These are phyloP conservation scores for Abscondita cerata DNA, from an alignment of 2,888 invertebrate genomes.

Conservation along the genomic window DNA sequence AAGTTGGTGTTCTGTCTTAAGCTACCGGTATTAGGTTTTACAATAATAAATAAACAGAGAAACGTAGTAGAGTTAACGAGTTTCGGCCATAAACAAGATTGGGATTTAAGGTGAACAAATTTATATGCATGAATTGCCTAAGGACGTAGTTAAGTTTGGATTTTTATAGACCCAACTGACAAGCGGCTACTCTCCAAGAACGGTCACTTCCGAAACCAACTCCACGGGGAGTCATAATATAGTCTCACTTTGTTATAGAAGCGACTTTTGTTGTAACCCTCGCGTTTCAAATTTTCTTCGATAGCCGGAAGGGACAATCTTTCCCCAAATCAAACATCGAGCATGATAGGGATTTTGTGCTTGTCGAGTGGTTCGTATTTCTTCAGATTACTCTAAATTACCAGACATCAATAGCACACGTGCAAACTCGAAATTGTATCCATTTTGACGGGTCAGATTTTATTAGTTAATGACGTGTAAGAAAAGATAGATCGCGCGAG, in stretches of 20 bases:
- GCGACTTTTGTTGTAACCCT: constrained; percentile 25
- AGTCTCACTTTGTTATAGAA: constrained; percentile 28
- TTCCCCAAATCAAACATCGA: constrained; percentile 28
- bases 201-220: constrained; percentile 45
- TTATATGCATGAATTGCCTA: constrained; percentile 55
- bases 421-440: constrained; percentile 13
- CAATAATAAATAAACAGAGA: constrained; percentile 46
- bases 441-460: background rate
- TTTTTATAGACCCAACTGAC: constrained; percentile 38
- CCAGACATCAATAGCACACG: constrained; percentile 22
- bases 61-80: constrained; percentile 45
- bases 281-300: constrained; percentile 24
- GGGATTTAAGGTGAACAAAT: constrained; percentile 51
- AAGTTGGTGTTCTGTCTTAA: constrained; percentile 25
- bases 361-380: constrained; percentile 28
- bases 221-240: constrained; percentile 32
- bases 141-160: constrained; percentile 49
- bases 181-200: constrained; percentile 41
- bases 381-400: constrained; percentile 22
- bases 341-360: constrained; percentile 20
- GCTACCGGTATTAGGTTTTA: constrained; percentile 46
- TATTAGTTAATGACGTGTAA: background rate
- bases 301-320: constrained; percentile 30
- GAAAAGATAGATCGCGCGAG: background rate
- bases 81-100: constrained; percentile 47